Conservation (phyloP, 2,797 vertebrate genomes). For the Austrolebias charrua region DNA sequence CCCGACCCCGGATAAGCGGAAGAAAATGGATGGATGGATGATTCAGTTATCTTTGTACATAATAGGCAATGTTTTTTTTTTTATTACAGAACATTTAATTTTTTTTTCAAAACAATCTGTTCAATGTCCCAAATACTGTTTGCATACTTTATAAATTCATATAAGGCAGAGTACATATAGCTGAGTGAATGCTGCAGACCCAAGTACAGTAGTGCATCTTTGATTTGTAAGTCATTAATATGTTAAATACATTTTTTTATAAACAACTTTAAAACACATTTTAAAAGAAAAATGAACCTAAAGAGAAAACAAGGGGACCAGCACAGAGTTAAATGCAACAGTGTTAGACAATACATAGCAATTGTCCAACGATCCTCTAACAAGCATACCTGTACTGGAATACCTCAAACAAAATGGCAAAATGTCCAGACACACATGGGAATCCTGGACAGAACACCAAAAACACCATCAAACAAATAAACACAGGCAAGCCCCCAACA, state of each 20-base stretch:
- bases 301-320: not conserved
- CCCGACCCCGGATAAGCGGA: too few species aligned
- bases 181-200: not conserved
- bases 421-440: conserved; percentile 24
- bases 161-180: too few species aligned
- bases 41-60: too few species aligned
- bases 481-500: conserved; percentile 33
- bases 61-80: too few species aligned
- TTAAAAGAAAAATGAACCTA: not conserved
- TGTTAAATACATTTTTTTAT: not conserved
- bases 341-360: conserved; percentile 10
- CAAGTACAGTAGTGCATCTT: too few species aligned
- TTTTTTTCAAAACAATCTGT: not conserved
- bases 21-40: too few species aligned
- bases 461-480: conserved; percentile 47
- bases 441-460: conserved; percentile 35
- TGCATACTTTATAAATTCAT: too few species aligned
- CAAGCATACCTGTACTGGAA: conserved; percentile 18
- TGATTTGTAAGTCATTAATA: too few species aligned
- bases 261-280: too few species aligned
- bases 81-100: too few species aligned
- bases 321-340: conserved; percentile 9
- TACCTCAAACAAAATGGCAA: conserved; percentile 24
- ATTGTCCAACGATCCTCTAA: conserved; percentile 12
- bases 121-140: not conserved